A percentile compares a stretch with the other conserved stretches of the same genome.
These are phyloP conservation scores for Himalopsyche anomala DNA, from an alignment of 2,888 invertebrate genomes.

Conservation along the genomic window DNA sequence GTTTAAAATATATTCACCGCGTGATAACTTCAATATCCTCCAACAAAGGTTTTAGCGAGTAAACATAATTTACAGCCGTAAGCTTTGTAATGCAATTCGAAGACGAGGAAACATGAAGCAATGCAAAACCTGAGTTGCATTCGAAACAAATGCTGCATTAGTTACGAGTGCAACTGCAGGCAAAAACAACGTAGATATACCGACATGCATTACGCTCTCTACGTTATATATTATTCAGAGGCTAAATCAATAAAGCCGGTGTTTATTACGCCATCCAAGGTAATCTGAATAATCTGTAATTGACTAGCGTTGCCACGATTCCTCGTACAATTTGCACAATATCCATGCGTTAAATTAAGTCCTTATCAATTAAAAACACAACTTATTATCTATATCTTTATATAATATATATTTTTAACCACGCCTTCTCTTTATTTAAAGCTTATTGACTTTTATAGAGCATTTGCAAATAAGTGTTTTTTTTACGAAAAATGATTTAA, in stretches of 20 bases:
- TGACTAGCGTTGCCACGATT: too few species aligned
- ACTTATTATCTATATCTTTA: too few species aligned
- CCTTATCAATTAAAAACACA: too few species aligned
- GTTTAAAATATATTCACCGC: not conserved
- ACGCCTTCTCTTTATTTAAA: too few species aligned
- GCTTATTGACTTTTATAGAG: too few species aligned
- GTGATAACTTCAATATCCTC: conserved; percentile 7
- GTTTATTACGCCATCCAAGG: not conserved
- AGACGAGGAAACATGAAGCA: conserved; percentile 45
- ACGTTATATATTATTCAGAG: not conserved
- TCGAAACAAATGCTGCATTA: conserved; percentile 45
- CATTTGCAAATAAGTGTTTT: too few species aligned
- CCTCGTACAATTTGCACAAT: too few species aligned
- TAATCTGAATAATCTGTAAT: not conserved
- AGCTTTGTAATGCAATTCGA: conserved; percentile 52
- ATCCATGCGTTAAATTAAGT: too few species aligned
- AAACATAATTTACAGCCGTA: conserved; percentile 50
- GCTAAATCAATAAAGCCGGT: not conserved
- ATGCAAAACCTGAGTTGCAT: conserved; percentile 48
- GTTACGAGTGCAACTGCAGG: conserved; percentile 18
- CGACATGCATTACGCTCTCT: not conserved
- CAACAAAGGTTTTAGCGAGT: conserved; percentile 25
- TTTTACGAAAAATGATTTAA: too few species aligned
- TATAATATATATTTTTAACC: too few species aligned
- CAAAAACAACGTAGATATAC: conserved; percentile 8